Conservation (phyloP, 2,888 invertebrate genomes). For the Vesta saturnalis region DNA sequence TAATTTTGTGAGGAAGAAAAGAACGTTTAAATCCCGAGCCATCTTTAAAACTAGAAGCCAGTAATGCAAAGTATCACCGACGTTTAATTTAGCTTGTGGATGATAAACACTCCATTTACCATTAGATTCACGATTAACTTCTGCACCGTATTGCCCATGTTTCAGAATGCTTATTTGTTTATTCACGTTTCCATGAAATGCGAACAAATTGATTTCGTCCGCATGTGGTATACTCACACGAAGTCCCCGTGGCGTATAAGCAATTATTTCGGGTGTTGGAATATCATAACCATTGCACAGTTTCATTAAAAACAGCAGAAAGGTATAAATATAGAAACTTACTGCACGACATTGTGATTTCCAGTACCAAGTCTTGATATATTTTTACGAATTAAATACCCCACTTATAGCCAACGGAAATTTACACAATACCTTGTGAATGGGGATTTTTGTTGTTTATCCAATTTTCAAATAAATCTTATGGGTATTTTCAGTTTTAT, state of each 20-base stretch:
- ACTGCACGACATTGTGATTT: background rate
- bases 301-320: background rate
- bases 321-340: background rate
- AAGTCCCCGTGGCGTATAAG: constrained; percentile 57
- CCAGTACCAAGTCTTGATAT: too few relatives aligned
- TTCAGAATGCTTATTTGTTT: constrained; percentile 51
- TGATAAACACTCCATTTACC: constrained; percentile 55
- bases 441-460: too few relatives aligned
- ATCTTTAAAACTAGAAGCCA: constrained; percentile 58
- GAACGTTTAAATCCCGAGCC: constrained; percentile 51
- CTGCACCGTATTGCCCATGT: constrained; percentile 53
- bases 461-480: too few relatives aligned
- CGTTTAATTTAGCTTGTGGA: constrained; percentile 43
- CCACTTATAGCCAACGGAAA: too few relatives aligned
- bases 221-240: constrained; percentile 60
- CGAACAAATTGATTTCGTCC: constrained; percentile 58
- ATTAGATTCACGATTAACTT: constrained; percentile 46
- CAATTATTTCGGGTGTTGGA: constrained; percentile 56
- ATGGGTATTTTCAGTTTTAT: too few relatives aligned
- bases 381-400: too few relatives aligned
- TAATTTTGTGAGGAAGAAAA: too few relatives aligned
- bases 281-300: background rate
- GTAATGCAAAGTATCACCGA: constrained; percentile 57
- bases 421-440: too few relatives aligned
- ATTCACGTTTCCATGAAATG: constrained; percentile 62